These are phyloP conservation scores for Megaleporinus macrocephalus DNA, from an alignment of 2,113 vertebrate species.

Conservation along the genomic window DNA sequence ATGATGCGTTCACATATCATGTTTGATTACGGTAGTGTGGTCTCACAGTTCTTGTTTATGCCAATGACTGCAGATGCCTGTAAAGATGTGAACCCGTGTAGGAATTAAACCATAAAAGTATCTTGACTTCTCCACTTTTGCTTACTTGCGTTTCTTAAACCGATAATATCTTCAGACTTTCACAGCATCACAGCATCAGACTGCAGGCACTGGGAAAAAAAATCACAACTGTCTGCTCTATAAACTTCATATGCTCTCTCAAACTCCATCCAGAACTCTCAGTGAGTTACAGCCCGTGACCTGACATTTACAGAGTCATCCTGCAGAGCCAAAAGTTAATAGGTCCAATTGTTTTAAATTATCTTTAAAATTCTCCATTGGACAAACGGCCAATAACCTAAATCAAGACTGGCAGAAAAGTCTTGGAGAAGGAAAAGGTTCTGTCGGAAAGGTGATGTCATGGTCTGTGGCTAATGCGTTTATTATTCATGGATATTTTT, in stretches of 20 bases:
- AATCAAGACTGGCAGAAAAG: constrained; percentile 58
- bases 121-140: background rate
- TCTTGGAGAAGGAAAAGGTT: constrained; percentile 45
- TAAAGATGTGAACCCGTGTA: background rate
- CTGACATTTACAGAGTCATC: constrained; percentile 53
- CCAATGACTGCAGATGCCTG: background rate
- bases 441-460: constrained; percentile 32
- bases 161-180: constrained; percentile 27
- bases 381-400: constrained; percentile 46
- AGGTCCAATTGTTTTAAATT: constrained; percentile 67
- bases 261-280: constrained; percentile 56
- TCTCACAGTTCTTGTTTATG: background rate
- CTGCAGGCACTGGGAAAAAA: constrained; percentile 24
- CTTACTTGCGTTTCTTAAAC: constrained; percentile 2
- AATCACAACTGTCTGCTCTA: constrained; percentile 30
- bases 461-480: background rate
- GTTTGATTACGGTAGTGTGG: background rate
- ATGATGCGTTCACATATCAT: background rate
- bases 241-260: constrained; percentile 48
- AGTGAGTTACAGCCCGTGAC: constrained; percentile 57
- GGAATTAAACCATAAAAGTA: background rate
- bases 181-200: constrained; percentile 18
- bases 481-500: background rate
- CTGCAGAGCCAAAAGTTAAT: constrained; percentile 58
- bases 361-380: constrained; percentile 58